These are phyloP conservation scores for Aporrectodea caliginosa DNA, from an alignment of 1,140 invertebrate genomes.

Conservation along the genomic window DNA sequence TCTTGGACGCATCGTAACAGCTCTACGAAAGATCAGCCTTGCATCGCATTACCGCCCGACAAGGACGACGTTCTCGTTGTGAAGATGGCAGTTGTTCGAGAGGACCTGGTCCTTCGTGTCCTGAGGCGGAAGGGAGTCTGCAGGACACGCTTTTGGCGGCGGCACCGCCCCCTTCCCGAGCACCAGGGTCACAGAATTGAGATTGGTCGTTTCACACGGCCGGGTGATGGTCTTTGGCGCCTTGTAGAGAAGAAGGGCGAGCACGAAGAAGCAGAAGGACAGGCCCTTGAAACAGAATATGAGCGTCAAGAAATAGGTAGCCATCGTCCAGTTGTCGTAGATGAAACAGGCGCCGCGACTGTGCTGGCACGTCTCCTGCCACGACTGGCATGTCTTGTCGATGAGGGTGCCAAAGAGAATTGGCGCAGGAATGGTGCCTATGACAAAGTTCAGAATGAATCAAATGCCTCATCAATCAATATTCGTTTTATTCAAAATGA, in stretches of 20 bases:
- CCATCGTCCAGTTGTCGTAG: conserved; percentile 50
- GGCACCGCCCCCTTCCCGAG: background rate
- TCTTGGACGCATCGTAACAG: too few species aligned
- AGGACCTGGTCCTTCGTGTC: background rate
- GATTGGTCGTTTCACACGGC: background rate
- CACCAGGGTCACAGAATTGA: background rate
- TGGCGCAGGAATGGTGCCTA: conserved; percentile 55
- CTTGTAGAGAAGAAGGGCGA: conserved; percentile 46
- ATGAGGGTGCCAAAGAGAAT: conserved; percentile 55
- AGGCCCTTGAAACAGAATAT: conserved; percentile 39
- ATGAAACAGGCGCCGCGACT: conserved; percentile 41
- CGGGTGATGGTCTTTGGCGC: conserved; percentile 24
- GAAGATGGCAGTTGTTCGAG: background rate
- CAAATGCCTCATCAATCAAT: too few species aligned
- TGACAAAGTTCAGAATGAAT: too few species aligned
- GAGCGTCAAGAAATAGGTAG: conserved; percentile 42
- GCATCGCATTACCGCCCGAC: too few species aligned
- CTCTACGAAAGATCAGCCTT: too few species aligned
- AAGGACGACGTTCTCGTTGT: too few species aligned
- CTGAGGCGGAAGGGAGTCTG: too few species aligned
- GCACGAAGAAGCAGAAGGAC: conserved; percentile 43
- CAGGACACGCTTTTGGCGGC: background rate
- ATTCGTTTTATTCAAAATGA: too few species aligned
- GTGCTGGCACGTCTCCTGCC: conserved; percentile 44
- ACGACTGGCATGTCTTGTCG: conserved; percentile 52